Evolutionary conservation across 2,797 vertebrate genomes (phyloP), one percentile per base, ranked within the genome.

Genomic region (Pipistrellus nathusii): DNA sequence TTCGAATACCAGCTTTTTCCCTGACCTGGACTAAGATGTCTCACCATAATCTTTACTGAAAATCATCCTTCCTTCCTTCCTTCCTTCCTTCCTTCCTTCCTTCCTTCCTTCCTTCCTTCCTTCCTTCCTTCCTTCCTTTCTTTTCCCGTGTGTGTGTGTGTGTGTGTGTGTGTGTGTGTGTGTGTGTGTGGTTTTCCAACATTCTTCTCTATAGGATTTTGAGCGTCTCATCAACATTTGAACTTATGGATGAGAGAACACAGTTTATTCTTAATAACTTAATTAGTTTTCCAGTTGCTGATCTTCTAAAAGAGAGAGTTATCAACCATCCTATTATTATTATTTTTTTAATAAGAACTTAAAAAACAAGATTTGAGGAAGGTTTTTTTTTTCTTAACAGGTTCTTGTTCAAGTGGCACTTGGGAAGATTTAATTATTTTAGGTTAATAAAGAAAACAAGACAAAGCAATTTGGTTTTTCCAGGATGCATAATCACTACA

Each of bases 311-410:
- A 82, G 17, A 7, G 46, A 51, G 11, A 23, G 30, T 80, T 84
- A 80, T n/a, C 7, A 82, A 46, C 20, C n/a, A 85, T 84, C 27
- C 8, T 41, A 46, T 84, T 77, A 64, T 66, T 77, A 62, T 66
- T 77, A 68, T 72, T 73, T 77, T 66, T 59, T 41, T 75, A 38
- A n/a, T 75, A 25, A 93, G 71, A 94, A 93, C 62, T 59, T 88
- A 68, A 5, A 82, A 73, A 51, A 44, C 73, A 95, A 69, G 15
- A 44, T 86, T 92, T 23, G 46, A 87, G 6, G 41, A 90, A 84
- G 13, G 44, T 27, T 38, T 90, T 88, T 27, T 38, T 90, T 88
- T 64, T 71, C 46, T 88, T 55, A 89, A 85, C 11, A 46, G 21
- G 78, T 88, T 13, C 32, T 90, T 32, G 23, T 71, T 94, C 35